Conservation (phyloP, 2,888 invertebrate species). For the Coelinius sp. region DNA sequence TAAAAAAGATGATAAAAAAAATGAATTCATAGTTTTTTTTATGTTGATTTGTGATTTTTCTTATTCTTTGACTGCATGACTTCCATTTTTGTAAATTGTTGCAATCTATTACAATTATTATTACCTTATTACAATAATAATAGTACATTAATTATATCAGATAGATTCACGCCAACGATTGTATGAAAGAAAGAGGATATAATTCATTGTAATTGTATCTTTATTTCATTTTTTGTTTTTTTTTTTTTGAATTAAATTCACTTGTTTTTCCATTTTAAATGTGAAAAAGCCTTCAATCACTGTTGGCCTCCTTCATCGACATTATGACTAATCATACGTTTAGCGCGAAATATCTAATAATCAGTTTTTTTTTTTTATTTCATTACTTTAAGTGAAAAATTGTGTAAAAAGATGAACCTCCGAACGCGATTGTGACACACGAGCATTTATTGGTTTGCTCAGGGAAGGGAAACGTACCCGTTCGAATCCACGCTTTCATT, state of each 20-base stretch:
- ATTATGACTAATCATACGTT: slow-evolving; percentile 60
- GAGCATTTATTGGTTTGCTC: slow-evolving; percentile 52
- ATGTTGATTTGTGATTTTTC: slow-evolving; percentile 52
- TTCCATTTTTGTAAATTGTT: slow-evolving; percentile 55
- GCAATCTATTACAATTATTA: slow-evolving; percentile 67
- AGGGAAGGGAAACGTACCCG: slow-evolving; percentile 45
- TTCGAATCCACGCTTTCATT: slow-evolving; percentile 44
- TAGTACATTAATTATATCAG: slow-evolving; percentile 68
- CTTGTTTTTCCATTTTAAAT: slow-evolving; percentile 50
- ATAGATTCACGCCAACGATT: slow-evolving; percentile 66
- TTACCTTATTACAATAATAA: slow-evolving; percentile 62
- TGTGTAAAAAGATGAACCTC: slow-evolving; percentile 67
- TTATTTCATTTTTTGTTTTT: slow-evolving; percentile 53
- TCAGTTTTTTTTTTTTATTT: slow-evolving; percentile 41
- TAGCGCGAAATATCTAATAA: slow-evolving; percentile 57
- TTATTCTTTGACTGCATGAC: slow-evolving; percentile 58
- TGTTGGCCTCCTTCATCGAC: slow-evolving; percentile 52
- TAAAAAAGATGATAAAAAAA: slow-evolving; percentile 65
- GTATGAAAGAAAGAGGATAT: slow-evolving; percentile 62
- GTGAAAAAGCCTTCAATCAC: slow-evolving; percentile 64
- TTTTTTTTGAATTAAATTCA: slow-evolving; percentile 52
- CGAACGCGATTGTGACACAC: slow-evolving; percentile 56
- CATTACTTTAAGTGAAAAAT: slow-evolving; percentile 63
- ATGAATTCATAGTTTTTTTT: slow-evolving; percentile 50
- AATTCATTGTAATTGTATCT: slow-evolving; percentile 46